phyloP scores from a whole-genome alignment of 1,140 invertebrate species.

The Drosophila sturtevanti region DNA sequence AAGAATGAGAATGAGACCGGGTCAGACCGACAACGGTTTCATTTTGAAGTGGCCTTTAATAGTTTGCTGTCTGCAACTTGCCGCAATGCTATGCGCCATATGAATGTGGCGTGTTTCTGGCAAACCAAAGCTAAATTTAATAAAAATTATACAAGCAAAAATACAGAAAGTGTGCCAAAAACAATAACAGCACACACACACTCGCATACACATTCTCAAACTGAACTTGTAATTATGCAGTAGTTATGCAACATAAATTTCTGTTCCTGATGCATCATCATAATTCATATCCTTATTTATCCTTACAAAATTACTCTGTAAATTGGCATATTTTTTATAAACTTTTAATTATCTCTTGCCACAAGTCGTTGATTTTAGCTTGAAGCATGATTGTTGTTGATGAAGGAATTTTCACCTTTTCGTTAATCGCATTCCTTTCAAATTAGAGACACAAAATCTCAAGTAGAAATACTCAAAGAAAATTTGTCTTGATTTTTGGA shows the following conservation, averaged over 20 bases:
- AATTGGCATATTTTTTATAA: too few species aligned
- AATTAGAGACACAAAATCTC: too few species aligned
- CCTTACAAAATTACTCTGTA: neutral
- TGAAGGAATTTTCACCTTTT: neutral
- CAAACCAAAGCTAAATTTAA: conserved; percentile 65
- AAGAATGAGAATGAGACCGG: neutral
- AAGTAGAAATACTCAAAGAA: too few species aligned
- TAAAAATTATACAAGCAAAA: conserved; percentile 47
- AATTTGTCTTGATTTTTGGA: too few species aligned
- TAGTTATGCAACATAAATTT: conserved; percentile 28
- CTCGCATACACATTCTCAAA: conserved; percentile 42
- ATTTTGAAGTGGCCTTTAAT: conserved; percentile 75
- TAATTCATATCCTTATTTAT: neutral
- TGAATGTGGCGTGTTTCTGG: conserved; percentile 53
- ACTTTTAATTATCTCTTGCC: too few species aligned
- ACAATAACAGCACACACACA: neutral
- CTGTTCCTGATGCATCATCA: conserved; percentile 38
- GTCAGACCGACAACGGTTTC: conserved; percentile 60
- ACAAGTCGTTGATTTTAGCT: too few species aligned
- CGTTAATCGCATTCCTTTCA: neutral
- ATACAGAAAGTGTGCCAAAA: conserved; percentile 33
- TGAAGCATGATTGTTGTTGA: neutral
- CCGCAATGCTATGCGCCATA: conserved; percentile 42
- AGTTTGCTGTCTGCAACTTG: conserved; percentile 74
- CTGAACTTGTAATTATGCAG: conserved; percentile 76